phyloP scores from a whole-genome alignment of 2,888 invertebrate species.

The Hemistola chrysoprasaria region DNA sequence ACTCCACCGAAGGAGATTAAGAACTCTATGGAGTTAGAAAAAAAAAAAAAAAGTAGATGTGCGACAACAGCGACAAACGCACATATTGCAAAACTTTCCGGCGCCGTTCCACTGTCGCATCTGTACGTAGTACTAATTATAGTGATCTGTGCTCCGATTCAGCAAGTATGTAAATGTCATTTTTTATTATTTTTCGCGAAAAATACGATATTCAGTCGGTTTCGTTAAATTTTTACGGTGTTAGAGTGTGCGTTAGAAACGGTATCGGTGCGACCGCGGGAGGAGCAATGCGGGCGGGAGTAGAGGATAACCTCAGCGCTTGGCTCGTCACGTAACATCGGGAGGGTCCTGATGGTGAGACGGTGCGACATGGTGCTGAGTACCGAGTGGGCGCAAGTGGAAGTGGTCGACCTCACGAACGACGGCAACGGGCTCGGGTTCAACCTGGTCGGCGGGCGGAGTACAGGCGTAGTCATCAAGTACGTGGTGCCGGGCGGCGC shows the following conservation, averaged over 20 bases:
- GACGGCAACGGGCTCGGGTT: slow-evolving; percentile 99
- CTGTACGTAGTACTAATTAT: too few relatives aligned
- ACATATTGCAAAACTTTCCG: too few relatives aligned
- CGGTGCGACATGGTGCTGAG: slow-evolving; percentile 89
- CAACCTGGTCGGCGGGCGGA: slow-evolving; percentile 98
- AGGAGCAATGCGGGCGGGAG: slow-evolving; percentile 47
- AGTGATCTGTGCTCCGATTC: too few relatives aligned
- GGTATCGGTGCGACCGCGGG: background rate
- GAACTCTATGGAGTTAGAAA: too few relatives aligned
- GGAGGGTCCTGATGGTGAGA: slow-evolving; percentile 72
- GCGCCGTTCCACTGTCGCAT: too few relatives aligned
- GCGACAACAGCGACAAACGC: too few relatives aligned
- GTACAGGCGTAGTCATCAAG: slow-evolving; percentile 99
- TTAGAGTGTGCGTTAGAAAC: too few relatives aligned
- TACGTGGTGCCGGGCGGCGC: slow-evolving; percentile 98
- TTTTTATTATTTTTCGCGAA: slow-evolving; percentile 43
- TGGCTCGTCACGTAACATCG: slow-evolving; percentile 70
- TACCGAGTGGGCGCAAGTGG: slow-evolving; percentile 99
- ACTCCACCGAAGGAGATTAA: too few relatives aligned
- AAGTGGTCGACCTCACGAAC: slow-evolving; percentile 98
- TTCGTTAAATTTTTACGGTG: slow-evolving; percentile 28
- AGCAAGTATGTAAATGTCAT: slow-evolving; percentile 83
- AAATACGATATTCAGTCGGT: slow-evolving; percentile 39
- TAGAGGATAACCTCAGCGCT: slow-evolving; percentile 65
- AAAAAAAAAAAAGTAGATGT: too few relatives aligned